Evolutionary conservation across 2,888 invertebrate species (phyloP).

Genomic region (Scelioninae gen. 1): DNA sequence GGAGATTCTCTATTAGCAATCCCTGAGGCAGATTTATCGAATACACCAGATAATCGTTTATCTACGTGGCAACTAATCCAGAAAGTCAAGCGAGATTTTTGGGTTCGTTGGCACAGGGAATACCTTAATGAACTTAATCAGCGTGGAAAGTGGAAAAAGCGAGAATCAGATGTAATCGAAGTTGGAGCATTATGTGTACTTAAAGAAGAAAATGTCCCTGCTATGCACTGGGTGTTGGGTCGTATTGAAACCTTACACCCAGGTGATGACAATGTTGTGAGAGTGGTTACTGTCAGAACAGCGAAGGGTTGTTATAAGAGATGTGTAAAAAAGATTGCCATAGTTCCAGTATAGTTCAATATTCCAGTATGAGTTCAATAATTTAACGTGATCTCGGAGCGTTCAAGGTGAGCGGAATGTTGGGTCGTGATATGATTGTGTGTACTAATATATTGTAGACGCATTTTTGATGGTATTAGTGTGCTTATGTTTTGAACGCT

Average conservation of each 20-base stretch:
- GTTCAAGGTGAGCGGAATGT: neutral
- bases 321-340: neutral
- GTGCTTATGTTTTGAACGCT: neutral
- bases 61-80: neutral
- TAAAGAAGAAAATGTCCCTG: neutral
- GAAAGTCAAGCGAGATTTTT: neutral
- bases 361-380: neutral
- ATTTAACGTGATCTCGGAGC: neutral
- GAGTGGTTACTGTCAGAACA: constrained; percentile 1
- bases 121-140: neutral
- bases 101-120: neutral
- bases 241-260: neutral
- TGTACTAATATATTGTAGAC: neutral
- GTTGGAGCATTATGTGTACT: neutral
- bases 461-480: neutral
- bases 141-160: neutral
- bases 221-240: neutral
- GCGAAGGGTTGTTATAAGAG: neutral
- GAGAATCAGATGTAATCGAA: neutral
- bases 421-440: neutral
- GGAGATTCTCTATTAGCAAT: neutral
- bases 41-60: neutral
- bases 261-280: constrained; percentile 4
- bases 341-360: neutral
- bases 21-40: neutral